Evolutionary conservation across 2,888 invertebrate genomes (phyloP).

Genomic region (Drosophila nr. perissopoda): DNA sequence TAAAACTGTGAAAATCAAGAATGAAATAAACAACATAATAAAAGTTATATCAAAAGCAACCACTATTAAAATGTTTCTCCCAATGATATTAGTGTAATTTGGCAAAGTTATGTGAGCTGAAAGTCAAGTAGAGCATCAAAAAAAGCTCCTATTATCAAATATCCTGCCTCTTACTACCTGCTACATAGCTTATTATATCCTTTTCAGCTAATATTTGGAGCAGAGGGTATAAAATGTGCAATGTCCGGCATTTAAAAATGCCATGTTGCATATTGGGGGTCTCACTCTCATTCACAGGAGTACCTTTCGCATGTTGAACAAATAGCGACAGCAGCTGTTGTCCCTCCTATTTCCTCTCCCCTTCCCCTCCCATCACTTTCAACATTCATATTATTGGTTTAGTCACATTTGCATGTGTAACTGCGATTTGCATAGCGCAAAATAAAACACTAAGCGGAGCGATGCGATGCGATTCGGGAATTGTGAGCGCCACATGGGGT

Average conservation of each 20-base stretch:
- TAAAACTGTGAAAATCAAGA: background rate
- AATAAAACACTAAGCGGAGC: slow-evolving; percentile 74
- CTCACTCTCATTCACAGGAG: slow-evolving; percentile 14
- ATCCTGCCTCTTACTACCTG: background rate
- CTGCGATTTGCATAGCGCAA: slow-evolving; percentile 75
- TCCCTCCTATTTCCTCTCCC: slow-evolving; percentile 17
- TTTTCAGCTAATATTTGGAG: background rate
- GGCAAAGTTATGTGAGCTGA: background rate
- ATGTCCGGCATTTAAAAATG: slow-evolving; percentile 48
- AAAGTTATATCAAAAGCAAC: background rate
- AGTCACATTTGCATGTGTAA: slow-evolving; percentile 80
- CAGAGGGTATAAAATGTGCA: slow-evolving; percentile 40
- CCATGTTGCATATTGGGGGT: slow-evolving; percentile 66
- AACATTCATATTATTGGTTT: slow-evolving; percentile 76
- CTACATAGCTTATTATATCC: background rate
- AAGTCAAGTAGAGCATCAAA: background rate
- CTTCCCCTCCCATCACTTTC: background rate
- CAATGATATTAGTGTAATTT: background rate
- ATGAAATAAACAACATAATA: background rate
- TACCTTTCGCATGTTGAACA: slow-evolving; percentile 51
- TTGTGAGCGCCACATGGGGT: slow-evolving; percentile 19
- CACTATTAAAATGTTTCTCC: background rate
- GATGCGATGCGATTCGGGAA: background rate
- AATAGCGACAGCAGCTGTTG: slow-evolving; percentile 58
- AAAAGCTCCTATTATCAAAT: background rate